Percentiles rank a stretch among this genome's conserved stretches.
phyloP scores from a whole-genome alignment of 2,113 vertebrate species.

The Bubalus kerabau region DNA sequence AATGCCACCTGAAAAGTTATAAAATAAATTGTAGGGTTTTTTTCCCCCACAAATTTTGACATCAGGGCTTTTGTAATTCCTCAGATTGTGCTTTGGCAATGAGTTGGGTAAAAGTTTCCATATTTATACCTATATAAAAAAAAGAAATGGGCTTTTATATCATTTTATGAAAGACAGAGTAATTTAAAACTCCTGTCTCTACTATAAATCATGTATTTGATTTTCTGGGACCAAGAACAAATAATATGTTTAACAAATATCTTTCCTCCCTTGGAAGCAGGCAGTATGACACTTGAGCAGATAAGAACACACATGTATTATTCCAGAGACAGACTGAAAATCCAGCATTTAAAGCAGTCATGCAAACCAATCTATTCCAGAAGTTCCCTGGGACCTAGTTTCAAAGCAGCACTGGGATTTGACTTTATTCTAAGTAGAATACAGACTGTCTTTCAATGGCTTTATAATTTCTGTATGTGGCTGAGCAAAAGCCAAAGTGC shows the following conservation, averaged over 20 bases:
- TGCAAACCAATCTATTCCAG: neutral
- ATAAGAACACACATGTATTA: neutral
- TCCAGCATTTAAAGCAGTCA: neutral
- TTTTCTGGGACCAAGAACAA: conserved; percentile 13
- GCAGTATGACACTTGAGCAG: neutral
- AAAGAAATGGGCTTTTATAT: neutral
- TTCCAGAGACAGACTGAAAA: neutral
- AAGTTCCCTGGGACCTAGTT: neutral
- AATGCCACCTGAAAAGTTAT: neutral
- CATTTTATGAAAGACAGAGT: neutral
- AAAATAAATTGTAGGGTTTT: neutral
- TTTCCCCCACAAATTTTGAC: neutral
- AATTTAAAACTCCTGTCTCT: neutral
- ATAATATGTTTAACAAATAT: neutral
- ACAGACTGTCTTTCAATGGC: neutral
- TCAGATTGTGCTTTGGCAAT: neutral
- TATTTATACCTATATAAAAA: neutral
- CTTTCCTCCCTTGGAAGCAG: neutral
- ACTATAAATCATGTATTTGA: neutral
- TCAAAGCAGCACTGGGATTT: neutral
- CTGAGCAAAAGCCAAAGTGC: neutral
- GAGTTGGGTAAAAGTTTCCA: neutral
- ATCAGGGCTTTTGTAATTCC: neutral
- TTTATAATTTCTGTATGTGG: neutral
- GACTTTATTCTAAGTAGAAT: neutral